Evolutionary conservation across 2,888 invertebrate species (phyloP).

Genomic region (Ditylenchus weischeri): DNA sequence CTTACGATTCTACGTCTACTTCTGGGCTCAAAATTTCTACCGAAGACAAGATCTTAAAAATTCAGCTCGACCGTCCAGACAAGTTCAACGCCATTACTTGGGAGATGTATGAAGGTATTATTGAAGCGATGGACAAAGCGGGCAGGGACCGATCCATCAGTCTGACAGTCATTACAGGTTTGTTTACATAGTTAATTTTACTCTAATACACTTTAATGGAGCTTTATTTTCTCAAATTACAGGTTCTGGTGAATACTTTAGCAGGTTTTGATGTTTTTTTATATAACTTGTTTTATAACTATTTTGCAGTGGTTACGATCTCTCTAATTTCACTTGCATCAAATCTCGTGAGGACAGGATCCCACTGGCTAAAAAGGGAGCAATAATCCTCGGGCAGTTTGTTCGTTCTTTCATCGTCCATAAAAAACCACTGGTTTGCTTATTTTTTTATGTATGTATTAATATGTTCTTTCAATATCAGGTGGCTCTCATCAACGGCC

Average conservation of each 20-base stretch:
- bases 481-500: slow-evolving; percentile 85
- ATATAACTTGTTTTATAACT: slow-evolving; percentile 68
- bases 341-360: slow-evolving; percentile 38
- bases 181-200: neutral
- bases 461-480: too few species aligned
- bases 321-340: slow-evolving; percentile 62
- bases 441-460: too few species aligned
- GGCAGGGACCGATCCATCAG: slow-evolving; percentile 69
- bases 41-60: slow-evolving; percentile 48
- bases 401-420: slow-evolving; percentile 74
- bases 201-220: neutral
- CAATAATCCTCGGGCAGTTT: slow-evolving; percentile 43
- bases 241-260: slow-evolving; percentile 11
- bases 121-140: slow-evolving; percentile 69
- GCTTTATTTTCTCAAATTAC: slow-evolving; percentile 4
- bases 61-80: slow-evolving; percentile 49
- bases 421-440: slow-evolving; percentile 72
- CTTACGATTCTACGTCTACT: neutral
- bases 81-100: slow-evolving; percentile 50
- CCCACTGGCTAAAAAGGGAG: slow-evolving; percentile 44
- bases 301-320: slow-evolving; percentile 74
- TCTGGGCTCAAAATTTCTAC: slow-evolving; percentile 33
- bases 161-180: slow-evolving; percentile 72
- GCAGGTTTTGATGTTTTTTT: slow-evolving; percentile 17
- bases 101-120: slow-evolving; percentile 60